phyloP scores from a whole-genome alignment of 2,888 invertebrate genomes.

The Adelognathus sp. region DNA sequence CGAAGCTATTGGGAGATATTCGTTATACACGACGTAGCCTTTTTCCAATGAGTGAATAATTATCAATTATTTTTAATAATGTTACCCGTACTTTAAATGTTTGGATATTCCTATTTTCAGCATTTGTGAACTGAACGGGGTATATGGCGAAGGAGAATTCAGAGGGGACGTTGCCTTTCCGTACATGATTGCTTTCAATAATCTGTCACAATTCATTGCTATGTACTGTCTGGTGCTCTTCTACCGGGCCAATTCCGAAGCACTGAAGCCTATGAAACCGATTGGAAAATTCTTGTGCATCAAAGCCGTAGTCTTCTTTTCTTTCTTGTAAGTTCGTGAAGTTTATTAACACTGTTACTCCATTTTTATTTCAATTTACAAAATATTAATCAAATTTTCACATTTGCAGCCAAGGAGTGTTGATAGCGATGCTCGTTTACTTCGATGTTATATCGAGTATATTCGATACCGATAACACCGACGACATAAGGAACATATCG shows the following conservation, averaged over 20 bases:
- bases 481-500: conserved; percentile 88
- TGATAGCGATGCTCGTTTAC: conserved; percentile 93
- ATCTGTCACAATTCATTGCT: conserved; percentile 96
- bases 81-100: too few relatives aligned
- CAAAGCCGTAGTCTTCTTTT: conserved; percentile 98
- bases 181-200: conserved; percentile 94
- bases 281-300: conserved; percentile 98
- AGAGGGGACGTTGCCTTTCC: conserved; percentile 93
- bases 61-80: too few relatives aligned
- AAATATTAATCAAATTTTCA: conserved; percentile 33
- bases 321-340: conserved; percentile 95
- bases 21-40: too few relatives aligned
- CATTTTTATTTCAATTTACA: conserved; percentile 8
- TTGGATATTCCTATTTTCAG: conserved; percentile 82
- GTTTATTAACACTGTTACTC: not conserved
- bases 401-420: conserved; percentile 92
- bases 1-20: too few relatives aligned
- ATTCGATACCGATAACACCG: conserved; percentile 87
- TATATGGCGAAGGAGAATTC: conserved; percentile 96
- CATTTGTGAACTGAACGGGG: conserved; percentile 91
- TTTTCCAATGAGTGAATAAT: too few relatives aligned
- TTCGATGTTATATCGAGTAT: conserved; percentile 90
- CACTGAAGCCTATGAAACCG: conserved; percentile 95
- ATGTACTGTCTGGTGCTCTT: conserved; percentile 98
- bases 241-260: conserved; percentile 93